Evolutionary conservation across 2,113 vertebrate species (phyloP).

Genomic region (Sinocyclocheilus grahami): DNA sequence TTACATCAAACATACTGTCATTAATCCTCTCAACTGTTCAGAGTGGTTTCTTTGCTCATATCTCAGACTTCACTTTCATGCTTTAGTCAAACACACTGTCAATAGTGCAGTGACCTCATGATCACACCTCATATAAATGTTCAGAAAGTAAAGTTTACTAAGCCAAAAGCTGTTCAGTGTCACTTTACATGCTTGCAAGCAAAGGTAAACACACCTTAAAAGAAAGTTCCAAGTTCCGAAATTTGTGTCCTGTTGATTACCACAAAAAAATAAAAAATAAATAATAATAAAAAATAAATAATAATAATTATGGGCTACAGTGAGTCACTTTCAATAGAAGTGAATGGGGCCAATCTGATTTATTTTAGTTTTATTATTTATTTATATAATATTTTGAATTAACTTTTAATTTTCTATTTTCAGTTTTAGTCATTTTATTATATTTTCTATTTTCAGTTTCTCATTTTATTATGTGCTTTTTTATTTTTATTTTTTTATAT

Average conservation of each 20-base stretch:
- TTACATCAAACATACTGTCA: constrained; percentile 61
- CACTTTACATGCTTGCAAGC: background rate
- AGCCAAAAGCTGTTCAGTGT: background rate
- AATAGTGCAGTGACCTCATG: constrained; percentile 5
- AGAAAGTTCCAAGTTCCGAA: background rate
- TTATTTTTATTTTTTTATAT: too few species aligned
- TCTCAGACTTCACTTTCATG: constrained; percentile 18
- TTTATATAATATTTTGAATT: too few species aligned
- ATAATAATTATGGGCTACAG: too few species aligned
- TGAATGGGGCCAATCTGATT: too few species aligned
- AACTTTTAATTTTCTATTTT: too few species aligned
- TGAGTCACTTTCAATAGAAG: too few species aligned
- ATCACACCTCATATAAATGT: constrained; percentile 2
- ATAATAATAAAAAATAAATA: too few species aligned
- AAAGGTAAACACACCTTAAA: background rate
- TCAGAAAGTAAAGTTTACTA: constrained; percentile 4
- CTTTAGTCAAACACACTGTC: background rate
- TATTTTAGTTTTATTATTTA: too few species aligned
- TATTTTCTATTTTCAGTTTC: too few species aligned
- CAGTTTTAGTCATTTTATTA: too few species aligned
- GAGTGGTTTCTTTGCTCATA: constrained; percentile 24
- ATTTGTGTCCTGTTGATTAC: background rate
- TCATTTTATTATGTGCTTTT: too few species aligned
- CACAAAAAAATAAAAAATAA: too few species aligned
- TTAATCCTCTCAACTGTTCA: constrained; percentile 57